Percentiles rank a stretch among this genome's conserved stretches.
These are phyloP conservation scores for Corynorhinus townsendii DNA, from an alignment of 2,113 vertebrate species.

Conservation along the genomic window DNA sequence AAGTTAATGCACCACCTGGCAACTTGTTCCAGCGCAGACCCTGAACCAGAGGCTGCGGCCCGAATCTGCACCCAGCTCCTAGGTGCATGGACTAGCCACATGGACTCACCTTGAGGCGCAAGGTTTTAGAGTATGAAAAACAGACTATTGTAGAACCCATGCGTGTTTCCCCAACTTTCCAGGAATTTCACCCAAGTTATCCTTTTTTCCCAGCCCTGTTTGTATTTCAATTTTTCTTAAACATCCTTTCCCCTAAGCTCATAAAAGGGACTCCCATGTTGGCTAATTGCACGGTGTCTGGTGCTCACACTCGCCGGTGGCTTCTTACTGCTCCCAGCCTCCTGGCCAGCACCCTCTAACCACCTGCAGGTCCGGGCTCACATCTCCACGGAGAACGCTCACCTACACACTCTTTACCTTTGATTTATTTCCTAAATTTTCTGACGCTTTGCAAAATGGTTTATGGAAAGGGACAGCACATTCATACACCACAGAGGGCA, in stretches of 20 bases:
- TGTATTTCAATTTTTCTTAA: not conserved
- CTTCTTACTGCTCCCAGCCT: conserved; percentile 1
- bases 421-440: not conserved
- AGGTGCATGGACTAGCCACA: fast-evolving
- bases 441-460: not conserved
- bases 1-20: not conserved
- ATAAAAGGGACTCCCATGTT: not conserved
- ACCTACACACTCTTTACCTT: not conserved
- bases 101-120: not conserved
- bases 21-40: too few relatives aligned
- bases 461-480: not conserved
- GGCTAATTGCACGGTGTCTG: conserved; percentile 53
- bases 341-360: conserved; percentile 41
- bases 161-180: not conserved
- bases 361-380: conserved; percentile 19
- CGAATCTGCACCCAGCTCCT: too few relatives aligned
- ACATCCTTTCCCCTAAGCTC: not conserved
- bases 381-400: conserved; percentile 26
- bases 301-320: not conserved
- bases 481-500: fast-evolving
- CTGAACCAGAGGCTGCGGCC: not conserved
- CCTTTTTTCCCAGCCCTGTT: not conserved
- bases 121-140: not conserved
- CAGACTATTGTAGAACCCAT: not conserved
- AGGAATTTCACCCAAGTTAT: not conserved